These are phyloP conservation scores for Leuciscus idus DNA, from an alignment of 2,113 vertebrate genomes.

Conservation along the genomic window DNA sequence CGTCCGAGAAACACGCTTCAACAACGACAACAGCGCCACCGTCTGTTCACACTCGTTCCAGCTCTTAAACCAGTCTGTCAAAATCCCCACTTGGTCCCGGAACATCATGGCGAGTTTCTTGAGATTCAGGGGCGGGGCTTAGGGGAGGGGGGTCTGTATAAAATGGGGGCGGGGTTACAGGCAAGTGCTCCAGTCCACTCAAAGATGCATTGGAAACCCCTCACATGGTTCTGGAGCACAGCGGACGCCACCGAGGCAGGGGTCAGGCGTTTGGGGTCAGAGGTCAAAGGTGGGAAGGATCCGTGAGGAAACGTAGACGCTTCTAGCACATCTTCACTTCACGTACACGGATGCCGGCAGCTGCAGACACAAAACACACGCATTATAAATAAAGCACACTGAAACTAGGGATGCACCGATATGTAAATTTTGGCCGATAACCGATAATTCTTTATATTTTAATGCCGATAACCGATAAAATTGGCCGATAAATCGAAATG, in stretches of 20 bases:
- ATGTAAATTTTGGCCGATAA: no score
- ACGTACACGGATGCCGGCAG: not conserved
- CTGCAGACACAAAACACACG: not conserved
- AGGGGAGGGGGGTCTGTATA: slow-evolving; percentile 42
- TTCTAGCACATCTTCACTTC: not conserved
- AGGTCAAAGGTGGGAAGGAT: not conserved
- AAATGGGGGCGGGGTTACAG: slow-evolving; percentile 26
- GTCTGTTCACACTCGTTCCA: slow-evolving; percentile 99
- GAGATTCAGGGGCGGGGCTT: slow-evolving; percentile 53
- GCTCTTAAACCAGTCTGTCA: slow-evolving; percentile 94
- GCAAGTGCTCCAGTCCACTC: slow-evolving; percentile 76
- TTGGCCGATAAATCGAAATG: no score
- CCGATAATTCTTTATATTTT: no score
- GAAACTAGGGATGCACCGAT: no score
- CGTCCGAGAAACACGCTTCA: slow-evolving; percentile 91
- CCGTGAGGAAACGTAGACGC: not conserved
- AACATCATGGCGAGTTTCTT: slow-evolving; percentile 91
- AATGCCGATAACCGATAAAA: no score
- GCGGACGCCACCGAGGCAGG: slow-evolving; percentile 40
- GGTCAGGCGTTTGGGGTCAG: slow-evolving; percentile 39
- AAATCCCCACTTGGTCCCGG: slow-evolving; percentile 95
- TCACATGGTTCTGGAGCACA: slow-evolving; percentile 78
- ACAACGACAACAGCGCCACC: slow-evolving; percentile 90
- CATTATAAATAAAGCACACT: not conserved
- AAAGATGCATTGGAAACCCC: slow-evolving; percentile 62